Percentiles rank a stretch among this genome's conserved stretches.
These are phyloP conservation scores for Brachystomella parvula DNA, from an alignment of 1,140 invertebrate genomes.

Conservation along the genomic window DNA sequence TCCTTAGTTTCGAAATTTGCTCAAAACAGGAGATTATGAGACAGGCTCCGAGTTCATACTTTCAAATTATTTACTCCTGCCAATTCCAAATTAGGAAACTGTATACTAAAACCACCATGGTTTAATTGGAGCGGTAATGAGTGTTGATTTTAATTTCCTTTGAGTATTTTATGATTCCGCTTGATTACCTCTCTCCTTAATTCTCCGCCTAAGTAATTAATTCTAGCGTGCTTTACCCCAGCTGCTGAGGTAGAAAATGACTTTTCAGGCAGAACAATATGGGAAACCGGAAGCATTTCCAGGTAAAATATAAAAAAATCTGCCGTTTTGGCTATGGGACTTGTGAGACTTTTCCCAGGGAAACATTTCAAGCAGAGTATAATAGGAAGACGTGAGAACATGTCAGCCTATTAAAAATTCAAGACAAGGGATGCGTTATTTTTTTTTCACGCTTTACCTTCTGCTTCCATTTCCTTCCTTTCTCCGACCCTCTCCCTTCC, in stretches of 20 bases:
- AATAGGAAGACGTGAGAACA: conserved; percentile 2
- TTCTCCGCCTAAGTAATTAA: neutral
- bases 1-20: no score
- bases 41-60: no score
- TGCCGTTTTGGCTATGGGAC: neutral
- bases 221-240: neutral
- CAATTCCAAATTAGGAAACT: neutral
- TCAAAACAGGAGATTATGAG: no score
- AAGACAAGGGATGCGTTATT: conserved; percentile 8
- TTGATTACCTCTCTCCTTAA: conserved; percentile 2
- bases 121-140: neutral
- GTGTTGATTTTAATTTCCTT: neutral
- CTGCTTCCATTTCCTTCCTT: neutral
- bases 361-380: neutral
- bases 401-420: conserved; percentile 10
- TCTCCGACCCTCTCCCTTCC: neutral
- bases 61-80: no score
- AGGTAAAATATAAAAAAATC: neutral
- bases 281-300: conserved; percentile 1
- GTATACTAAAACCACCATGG: neutral
- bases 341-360: neutral
- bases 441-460: conserved; percentile 1
- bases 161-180: neutral
- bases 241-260: neutral
- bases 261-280: neutral